These are phyloP conservation scores for Bradypus variegatus DNA, from an alignment of 2,797 vertebrate genomes.

Conservation along the genomic window DNA sequence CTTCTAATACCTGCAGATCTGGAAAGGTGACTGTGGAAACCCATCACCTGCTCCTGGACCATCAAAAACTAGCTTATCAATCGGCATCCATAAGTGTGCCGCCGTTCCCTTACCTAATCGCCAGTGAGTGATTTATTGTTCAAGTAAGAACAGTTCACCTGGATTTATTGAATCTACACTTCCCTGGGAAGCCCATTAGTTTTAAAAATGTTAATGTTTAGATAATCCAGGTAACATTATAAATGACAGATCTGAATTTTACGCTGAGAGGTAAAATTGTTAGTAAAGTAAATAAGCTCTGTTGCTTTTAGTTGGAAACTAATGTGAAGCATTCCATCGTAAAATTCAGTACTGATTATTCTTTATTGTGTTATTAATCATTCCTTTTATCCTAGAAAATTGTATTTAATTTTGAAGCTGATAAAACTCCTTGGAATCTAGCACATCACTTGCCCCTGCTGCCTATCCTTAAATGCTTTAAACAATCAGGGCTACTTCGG, in stretches of 20 bases:
- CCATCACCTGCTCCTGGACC: constrained; percentile 73
- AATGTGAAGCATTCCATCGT: not conserved
- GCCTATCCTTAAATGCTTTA: no score
- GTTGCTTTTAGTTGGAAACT: not conserved
- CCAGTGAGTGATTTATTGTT: rapidly evolving
- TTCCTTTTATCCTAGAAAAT: no score
- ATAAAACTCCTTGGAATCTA: not conserved
- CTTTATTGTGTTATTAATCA: not conserved
- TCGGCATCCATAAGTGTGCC: no score
- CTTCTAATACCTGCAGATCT: constrained; percentile 75
- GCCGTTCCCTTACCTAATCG: not conserved
- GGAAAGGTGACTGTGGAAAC: constrained; percentile 75
- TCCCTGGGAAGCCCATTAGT: not conserved
- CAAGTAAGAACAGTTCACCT: not conserved
- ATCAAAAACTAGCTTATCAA: constrained; percentile 41
- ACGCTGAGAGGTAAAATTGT: not conserved
- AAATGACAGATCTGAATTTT: not conserved
- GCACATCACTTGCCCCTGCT: no score
- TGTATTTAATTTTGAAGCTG: not conserved
- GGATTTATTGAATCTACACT: not conserved
- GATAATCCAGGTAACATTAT: not conserved
- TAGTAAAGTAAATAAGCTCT: not conserved
- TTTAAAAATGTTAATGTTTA: not conserved
- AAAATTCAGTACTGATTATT: not conserved
- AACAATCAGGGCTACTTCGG: not conserved